Evolutionary conservation across 2,113 vertebrate species (phyloP).

Genomic region (Ceratotherium simum): DNA sequence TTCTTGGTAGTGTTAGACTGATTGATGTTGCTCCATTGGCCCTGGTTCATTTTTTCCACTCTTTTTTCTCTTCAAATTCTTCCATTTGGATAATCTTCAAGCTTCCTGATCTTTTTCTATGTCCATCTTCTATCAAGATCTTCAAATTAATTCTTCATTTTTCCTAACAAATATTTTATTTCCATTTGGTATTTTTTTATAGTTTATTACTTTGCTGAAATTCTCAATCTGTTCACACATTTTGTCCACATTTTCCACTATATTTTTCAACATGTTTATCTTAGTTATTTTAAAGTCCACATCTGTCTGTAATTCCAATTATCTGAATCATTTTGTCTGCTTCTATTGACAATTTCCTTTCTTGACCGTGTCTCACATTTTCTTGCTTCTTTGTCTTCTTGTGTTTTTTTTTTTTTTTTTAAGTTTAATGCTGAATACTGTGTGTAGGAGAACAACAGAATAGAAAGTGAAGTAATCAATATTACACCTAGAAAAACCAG

Average conservation of each 20-base stretch:
- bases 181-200: not conserved
- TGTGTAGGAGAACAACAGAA: not conserved
- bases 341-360: not conserved
- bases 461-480: conserved; percentile 9
- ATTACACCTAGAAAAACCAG: not conserved
- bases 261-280: not conserved
- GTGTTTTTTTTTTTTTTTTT: not conserved
- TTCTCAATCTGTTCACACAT: not conserved
- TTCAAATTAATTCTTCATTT: conserved; percentile 9
- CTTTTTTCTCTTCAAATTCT: not conserved
- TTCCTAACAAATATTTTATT: not conserved
- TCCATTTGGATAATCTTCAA: not conserved
- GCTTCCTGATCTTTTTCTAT: not conserved
- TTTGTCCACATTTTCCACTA: not conserved
- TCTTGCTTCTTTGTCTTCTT: not conserved
- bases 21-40: not conserved
- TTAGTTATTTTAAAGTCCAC: not conserved
- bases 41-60: not conserved
- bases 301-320: not conserved
- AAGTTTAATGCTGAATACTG: not conserved
- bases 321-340: not conserved
- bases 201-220: not conserved
- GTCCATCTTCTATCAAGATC: not conserved
- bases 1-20: not conserved
- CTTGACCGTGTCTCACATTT: not conserved